Conservation (phyloP, 2,888 invertebrate species). For the Oscheius sp. region DNA sequence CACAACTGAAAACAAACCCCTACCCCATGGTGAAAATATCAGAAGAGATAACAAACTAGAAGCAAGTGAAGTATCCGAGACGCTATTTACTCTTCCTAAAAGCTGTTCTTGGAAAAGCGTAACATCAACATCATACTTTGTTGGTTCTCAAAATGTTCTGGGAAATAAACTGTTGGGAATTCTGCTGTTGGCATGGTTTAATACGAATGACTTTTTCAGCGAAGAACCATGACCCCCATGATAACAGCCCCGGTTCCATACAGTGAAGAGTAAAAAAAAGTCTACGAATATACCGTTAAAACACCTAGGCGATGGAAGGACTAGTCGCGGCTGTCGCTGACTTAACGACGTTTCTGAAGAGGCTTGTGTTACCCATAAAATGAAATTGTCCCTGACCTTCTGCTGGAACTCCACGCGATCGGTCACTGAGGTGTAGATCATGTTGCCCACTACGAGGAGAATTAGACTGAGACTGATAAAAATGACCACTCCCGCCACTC, state of each 20-base stretch:
- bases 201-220: not conserved
- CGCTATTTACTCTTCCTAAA: not conserved
- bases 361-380: not conserved
- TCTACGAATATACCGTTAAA: not conserved
- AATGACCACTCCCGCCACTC: constrained; percentile 60
- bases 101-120: too few relatives aligned
- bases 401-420: constrained; percentile 30
- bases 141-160: not conserved
- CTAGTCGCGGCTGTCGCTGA: not conserved
- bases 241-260: not conserved
- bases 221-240: not conserved
- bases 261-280: not conserved
- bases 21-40: not conserved
- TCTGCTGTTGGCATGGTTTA: not conserved
- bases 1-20: not conserved
- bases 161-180: not conserved
- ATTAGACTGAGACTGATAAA: constrained; percentile 59
- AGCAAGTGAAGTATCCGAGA: not conserved
- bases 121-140: too few relatives aligned
- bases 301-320: not conserved
- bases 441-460: constrained; percentile 62
- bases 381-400: constrained; percentile 19
- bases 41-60: not conserved
- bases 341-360: constrained; percentile 22
- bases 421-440: constrained; percentile 60